These are phyloP conservation scores for Carpatolechia fugitivella DNA, from an alignment of 2,888 invertebrate genomes.

Conservation along the genomic window DNA sequence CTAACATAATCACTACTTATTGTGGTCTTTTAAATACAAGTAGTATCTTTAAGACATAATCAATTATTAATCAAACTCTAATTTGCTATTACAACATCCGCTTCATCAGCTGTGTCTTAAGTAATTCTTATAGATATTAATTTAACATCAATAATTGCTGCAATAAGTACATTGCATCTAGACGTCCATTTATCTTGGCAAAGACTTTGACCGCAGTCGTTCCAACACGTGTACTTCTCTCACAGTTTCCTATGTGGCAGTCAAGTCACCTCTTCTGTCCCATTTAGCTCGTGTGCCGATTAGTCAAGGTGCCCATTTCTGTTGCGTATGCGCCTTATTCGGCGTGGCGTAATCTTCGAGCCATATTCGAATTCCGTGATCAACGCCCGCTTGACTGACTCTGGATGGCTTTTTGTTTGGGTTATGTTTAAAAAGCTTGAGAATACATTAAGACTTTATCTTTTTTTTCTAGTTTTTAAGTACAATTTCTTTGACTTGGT, in stretches of 20 bases:
- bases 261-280: background rate
- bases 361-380: conserved; percentile 54
- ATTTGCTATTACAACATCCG: too few species aligned
- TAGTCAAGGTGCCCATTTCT: conserved; percentile 71
- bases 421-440: background rate
- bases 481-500: too few species aligned
- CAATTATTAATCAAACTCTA: too few species aligned
- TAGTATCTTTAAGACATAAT: too few species aligned
- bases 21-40: too few species aligned
- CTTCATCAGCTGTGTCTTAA: too few species aligned
- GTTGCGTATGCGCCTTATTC: conserved; percentile 48
- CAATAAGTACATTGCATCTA: background rate
- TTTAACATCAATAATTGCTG: too few species aligned
- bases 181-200: background rate
- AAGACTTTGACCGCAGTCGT: background rate
- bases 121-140: too few species aligned
- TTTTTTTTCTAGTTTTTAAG: too few species aligned
- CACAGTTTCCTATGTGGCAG: background rate
- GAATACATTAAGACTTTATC: background rate
- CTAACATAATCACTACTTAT: too few species aligned
- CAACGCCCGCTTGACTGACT: background rate
- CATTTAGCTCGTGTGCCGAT: conserved; percentile 41
- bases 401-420: conserved; percentile 1
- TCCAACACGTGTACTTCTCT: background rate
- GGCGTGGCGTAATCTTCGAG: conserved; percentile 58